These are phyloP conservation scores for Nemoura dubitans DNA, from an alignment of 2,888 invertebrate genomes.

Conservation along the genomic window DNA sequence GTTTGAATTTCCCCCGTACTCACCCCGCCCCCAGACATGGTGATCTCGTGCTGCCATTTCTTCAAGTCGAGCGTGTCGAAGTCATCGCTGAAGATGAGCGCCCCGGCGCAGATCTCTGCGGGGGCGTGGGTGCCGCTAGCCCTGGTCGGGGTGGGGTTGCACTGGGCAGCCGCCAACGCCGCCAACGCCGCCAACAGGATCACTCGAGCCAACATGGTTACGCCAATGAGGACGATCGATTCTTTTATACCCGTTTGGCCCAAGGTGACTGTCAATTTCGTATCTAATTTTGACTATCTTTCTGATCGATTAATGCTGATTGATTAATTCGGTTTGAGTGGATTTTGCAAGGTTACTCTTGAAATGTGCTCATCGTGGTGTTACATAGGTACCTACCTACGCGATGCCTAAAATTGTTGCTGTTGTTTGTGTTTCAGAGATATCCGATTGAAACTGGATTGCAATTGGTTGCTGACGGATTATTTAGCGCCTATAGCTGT, in stretches of 20 bases:
- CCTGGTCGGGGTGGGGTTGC: constrained; percentile 62
- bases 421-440: no score
- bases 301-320: not conserved
- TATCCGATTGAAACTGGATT: no score
- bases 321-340: not conserved
- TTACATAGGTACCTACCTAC: no score
- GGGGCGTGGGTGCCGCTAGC: constrained; percentile 66
- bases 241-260: not conserved
- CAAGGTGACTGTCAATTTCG: not conserved
- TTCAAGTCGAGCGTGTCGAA: constrained; percentile 68
- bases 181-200: not conserved
- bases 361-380: not conserved
- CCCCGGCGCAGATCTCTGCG: constrained; percentile 63
- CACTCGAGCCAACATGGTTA: not conserved
- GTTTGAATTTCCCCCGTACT: not conserved
- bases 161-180: constrained; percentile 51
- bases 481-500: no score
- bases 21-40: constrained; percentile 66
- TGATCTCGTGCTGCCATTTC: constrained; percentile 73
- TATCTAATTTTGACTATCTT: not conserved
- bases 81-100: constrained; percentile 70
- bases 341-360: not conserved
- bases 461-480: no score
- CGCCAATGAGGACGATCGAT: not conserved
- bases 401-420: no score